A percentile compares a stretch with the other conserved stretches of the same genome.
Conservation (phyloP, 2,113 vertebrate genomes). For the Callaeas wilsoni region DNA sequence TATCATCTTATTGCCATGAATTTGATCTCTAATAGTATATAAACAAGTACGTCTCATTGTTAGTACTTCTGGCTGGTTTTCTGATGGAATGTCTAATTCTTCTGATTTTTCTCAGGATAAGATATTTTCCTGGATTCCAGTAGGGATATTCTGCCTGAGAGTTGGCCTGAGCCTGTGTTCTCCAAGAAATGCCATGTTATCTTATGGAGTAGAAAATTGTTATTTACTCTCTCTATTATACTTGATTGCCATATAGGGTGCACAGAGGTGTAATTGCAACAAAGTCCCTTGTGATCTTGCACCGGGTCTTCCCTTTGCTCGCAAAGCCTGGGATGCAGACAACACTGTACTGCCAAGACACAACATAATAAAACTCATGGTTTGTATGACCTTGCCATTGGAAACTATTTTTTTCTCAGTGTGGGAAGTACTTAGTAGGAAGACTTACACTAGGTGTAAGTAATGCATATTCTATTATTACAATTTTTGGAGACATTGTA, state of each 20-base stretch:
- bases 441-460: background rate
- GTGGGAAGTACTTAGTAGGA: background rate
- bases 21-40: background rate
- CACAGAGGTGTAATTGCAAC: background rate
- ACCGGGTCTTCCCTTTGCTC: background rate
- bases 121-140: background rate
- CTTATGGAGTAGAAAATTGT: background rate
- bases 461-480: background rate
- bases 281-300: background rate
- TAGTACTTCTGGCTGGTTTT: background rate
- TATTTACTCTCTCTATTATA: background rate
- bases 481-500: rapidly evolving
- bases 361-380: background rate
- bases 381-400: background rate
- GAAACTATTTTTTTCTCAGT: background rate
- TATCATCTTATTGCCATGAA: background rate
- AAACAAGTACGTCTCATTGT: background rate
- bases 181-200: background rate
- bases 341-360: background rate
- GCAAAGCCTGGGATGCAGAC: background rate
- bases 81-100: background rate
- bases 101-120: background rate
- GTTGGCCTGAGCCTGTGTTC: background rate
- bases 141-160: background rate
- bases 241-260: background rate